Evolutionary conservation across 1,140 invertebrate genomes (phyloP), one percentile per base, ranked within the genome.

Genomic region (Danaus melanippus): DNA sequence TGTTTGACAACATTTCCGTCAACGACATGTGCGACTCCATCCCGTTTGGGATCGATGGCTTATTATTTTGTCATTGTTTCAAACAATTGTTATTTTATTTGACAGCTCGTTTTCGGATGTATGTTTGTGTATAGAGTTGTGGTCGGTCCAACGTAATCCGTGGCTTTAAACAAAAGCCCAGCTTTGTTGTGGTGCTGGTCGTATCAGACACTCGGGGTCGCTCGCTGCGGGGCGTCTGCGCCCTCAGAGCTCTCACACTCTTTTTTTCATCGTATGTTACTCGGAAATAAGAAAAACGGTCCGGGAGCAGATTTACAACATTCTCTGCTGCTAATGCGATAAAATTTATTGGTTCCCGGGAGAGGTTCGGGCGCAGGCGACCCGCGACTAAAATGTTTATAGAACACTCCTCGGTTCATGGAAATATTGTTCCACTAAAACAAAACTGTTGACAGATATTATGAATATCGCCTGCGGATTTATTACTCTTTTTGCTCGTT

Each of bases 291-390:
- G 56, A 67, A 65, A 67, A 66, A 69, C 55, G 54, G 47, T 47
- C 50, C 47, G 46, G 54, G 41, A 11, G 43, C 56, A 52, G 62
- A 71, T 72, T 72, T 70, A 72, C 68, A 60, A 56, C 67, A 47
- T 50, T 58, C 64, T 71, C 21, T 66, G 66, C 61, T 50, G 66
- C 67, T 78, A 79, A 77, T 74, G 59, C 61, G 69, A 76, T 74
- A 74, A 63, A 74, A 79, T 82, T 79, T 75, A 80, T 80, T 56
- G 67, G 64, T 77, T 79, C 71, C 56, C 60, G 72, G 69, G 69
- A 72, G 69, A 56, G 56, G 59, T 12, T 51, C 50, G 45, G 60
- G 53, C 58, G 56, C 9, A 40, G 15, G 42, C 49, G 15, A 21
- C 48, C 32, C 46, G 42, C 45, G 32, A 32, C 46, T 43, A 65